Conservation (phyloP, 2,797 vertebrate species). For the Petrocephalus sullivani region DNA sequence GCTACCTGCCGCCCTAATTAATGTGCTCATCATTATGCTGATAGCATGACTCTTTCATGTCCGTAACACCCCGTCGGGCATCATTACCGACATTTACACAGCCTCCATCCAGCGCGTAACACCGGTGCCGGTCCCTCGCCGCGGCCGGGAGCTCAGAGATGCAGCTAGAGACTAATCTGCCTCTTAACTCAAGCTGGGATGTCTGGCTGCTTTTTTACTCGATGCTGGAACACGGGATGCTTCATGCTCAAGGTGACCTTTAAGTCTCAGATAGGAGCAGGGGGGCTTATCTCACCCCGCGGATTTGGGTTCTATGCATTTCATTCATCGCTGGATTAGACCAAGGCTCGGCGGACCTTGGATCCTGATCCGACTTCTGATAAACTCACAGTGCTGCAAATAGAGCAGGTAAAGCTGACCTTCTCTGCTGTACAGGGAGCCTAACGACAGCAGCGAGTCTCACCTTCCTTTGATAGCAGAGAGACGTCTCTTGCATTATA, state of each 20-base stretch:
- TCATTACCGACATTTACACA: neutral
- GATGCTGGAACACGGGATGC: neutral
- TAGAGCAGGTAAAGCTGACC: neutral
- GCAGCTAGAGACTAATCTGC: neutral
- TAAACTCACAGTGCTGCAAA: neutral
- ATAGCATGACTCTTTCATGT: neutral
- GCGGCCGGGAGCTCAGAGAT: neutral
- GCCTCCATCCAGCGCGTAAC: neutral
- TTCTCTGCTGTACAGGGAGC: neutral
- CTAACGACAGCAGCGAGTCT: neutral
- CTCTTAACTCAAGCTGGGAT: neutral
- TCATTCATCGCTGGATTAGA: slow-evolving; percentile 9
- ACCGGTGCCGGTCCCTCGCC: neutral
- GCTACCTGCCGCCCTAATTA: neutral
- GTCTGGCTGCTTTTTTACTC: neutral
- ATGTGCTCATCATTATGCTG: neutral
- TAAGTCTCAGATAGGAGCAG: slow-evolving; percentile 8
- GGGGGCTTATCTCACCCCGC: slow-evolving; percentile 7
- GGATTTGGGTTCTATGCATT: neutral
- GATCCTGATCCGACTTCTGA: neutral
- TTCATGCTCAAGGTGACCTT: slow-evolving; percentile 20
- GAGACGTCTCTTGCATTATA: neutral
- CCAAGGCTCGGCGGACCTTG: neutral
- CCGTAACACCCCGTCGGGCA: neutral
- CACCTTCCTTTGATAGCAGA: neutral